Conservation (phyloP, 2,113 vertebrate genomes). For the Synchiropus splendidus region DNA sequence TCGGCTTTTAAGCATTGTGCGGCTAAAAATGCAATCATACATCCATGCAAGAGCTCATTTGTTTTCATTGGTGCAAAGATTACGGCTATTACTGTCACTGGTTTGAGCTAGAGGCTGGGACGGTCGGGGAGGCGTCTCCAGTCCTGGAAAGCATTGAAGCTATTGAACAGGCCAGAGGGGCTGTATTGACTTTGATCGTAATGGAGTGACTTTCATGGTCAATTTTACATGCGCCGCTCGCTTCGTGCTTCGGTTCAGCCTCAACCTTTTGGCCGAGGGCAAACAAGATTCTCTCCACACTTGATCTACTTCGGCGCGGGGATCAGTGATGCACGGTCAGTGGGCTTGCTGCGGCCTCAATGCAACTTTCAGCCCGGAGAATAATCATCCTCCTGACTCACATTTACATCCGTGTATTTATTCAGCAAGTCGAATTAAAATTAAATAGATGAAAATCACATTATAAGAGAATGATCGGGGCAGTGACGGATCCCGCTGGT, state of each 20-base stretch:
- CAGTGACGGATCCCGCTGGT: too few relatives aligned
- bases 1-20: too few relatives aligned
- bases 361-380: too few relatives aligned
- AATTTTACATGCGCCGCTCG: constrained; percentile 47
- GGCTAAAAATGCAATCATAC: background rate
- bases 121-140: constrained; percentile 9
- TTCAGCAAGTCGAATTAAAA: too few relatives aligned
- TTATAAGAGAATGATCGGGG: too few relatives aligned
- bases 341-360: too few relatives aligned
- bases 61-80: background rate
- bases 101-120: constrained; percentile 3
- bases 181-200: constrained; percentile 61
- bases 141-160: constrained; percentile 39
- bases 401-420: too few relatives aligned
- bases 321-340: constrained; percentile 10
- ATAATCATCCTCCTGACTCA: too few relatives aligned
- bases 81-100: constrained; percentile 5
- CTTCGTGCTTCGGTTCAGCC: constrained; percentile 44
- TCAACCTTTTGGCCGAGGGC: constrained; percentile 30
- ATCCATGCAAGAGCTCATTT: background rate
- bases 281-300: constrained; percentile 44
- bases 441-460: too few relatives aligned
- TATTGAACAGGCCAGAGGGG: constrained; percentile 40
- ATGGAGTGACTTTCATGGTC: constrained; percentile 60
- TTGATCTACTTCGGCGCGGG: constrained; percentile 33